Evolutionary conservation across 2,888 invertebrate species (phyloP), one percentile per base, ranked within the genome.

Genomic region (Lamproptera curius): DNA sequence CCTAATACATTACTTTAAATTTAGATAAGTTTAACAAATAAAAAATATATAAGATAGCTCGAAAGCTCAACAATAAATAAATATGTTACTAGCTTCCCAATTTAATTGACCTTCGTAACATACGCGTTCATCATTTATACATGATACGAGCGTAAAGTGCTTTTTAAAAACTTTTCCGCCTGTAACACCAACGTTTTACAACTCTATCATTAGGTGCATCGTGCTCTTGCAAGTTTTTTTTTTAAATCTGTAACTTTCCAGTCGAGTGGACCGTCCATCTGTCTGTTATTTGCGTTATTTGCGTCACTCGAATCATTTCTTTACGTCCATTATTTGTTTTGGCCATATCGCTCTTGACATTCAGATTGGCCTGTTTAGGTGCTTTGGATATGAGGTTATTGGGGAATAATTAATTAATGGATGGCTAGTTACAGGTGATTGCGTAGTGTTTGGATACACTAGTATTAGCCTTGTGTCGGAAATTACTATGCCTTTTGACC

Each of bases 271-370:
- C n/a, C n/a, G 11, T 11, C 31, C 14, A 39, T 15, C 8, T 2
- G 17, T 31, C 16, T 36, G 9, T 37, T 36, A 38, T 44, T 44
- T 26, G 34, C 34, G 42, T 31, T 2, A 20, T 44, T 33, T 44
- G 20, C 44, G 44, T 44, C 44, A 44, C 39, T 2, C 13, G 2
- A 26, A 15, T 15, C 10, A 16, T 16, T 15, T 26, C 16, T 15
- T 2, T 15, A n/a, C 20, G 6, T 13, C 9, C 35, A 23, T 15
- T 47, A 31, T 47, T 47, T 31, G 47, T 47, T 16, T 47, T 42
- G 47, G 47, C 36, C 6, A 31, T 9, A 2, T 31, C 31, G 28
- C 10, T 8, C 10, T 2, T 28, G 28, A 28, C n/a, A n/a, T 10
- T 9, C n/a, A 10, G 9, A 28, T 28, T 28, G n/a, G 2, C n/a